phyloP scores from a whole-genome alignment of 2,113 vertebrate species.

The Oostethus manadensis region DNA sequence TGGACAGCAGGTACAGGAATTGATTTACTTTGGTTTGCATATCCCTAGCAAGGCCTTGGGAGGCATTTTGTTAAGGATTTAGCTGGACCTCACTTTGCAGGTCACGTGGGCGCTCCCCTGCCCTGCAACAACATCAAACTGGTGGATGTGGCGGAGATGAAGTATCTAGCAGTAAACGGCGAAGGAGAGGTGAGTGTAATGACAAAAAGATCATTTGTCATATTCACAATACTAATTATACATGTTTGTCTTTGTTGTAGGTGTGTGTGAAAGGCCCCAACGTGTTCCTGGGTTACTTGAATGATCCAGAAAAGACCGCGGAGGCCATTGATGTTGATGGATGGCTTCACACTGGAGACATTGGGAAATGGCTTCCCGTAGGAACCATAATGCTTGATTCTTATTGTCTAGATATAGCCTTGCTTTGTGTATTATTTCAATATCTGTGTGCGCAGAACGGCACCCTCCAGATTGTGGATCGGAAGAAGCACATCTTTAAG shows the following conservation, averaged over 20 bases:
- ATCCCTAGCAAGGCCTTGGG: not conserved
- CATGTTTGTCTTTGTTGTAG: conserved; percentile 54
- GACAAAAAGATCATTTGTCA: not conserved
- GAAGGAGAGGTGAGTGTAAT: conserved; percentile 84
- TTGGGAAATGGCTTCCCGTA: conserved; percentile 94
- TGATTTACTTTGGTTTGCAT: not conserved
- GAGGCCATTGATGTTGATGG: conserved; percentile 85
- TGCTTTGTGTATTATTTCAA: not conserved
- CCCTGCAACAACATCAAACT: conserved; percentile 87
- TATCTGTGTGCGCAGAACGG: conserved; percentile 78
- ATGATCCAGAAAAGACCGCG: conserved; percentile 84
- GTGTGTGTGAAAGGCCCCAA: conserved; percentile 89
- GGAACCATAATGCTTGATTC: conserved; percentile 9
- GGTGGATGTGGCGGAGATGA: conserved; percentile 92
- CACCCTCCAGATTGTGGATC: conserved; percentile 92
- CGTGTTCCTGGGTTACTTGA: conserved; percentile 88
- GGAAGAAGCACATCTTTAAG: conserved; percentile 98
- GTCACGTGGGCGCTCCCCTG: conserved; percentile 91
- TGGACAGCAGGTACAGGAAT: conserved; percentile 82
- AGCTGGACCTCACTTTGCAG: conserved; percentile 50
- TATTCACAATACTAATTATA: not conserved
- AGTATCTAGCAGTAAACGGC: conserved; percentile 83
- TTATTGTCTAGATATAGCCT: not conserved
- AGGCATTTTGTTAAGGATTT: not conserved
- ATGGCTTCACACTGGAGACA: conserved; percentile 93